Base-by-base conservation (phyloP, 2,797 vertebrate species). In the Lepilemur ruficaudatus region DNA sequence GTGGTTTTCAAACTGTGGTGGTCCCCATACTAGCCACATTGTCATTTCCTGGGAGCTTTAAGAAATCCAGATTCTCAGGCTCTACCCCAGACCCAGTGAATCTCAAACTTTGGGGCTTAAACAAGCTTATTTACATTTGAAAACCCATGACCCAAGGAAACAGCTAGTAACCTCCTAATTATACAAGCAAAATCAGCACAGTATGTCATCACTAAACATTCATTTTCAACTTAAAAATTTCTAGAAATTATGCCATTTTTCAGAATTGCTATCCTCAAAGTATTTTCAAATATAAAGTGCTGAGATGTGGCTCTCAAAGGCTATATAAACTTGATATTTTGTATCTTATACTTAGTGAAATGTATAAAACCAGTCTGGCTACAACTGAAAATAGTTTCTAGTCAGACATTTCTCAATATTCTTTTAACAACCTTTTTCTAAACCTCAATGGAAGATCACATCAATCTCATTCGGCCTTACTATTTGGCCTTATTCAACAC, bases 141-240 rank as follows among this genome's bases (percentile, higher is more conserved):
- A 32, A 70, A 63, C 11, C 25, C 76, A 10, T 30, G 35, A 10
- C 20, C 3, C 12, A 70, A 89, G 69, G 59, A 4, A 75, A 75
- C 2, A 78, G 70, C 50, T 9, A 32, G 4, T 63, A 95, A 88
- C 38, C 35, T 82, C 85, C 23, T 91, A 80, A 41, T 2, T 63
- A 67, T 55, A 22, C 25, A 94, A 57, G 35, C 57, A 95, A 78
- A 87, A 48, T 1, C 78, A 80, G 72, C 3, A 93, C 25, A 73
- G 41, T 70, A 78, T 25, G 15, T 91, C 93, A 78, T 93, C 50
- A 95, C n/a, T 88, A 89, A 84, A 92, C 52, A 48, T 28, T 55
- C 12, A 28, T 4, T 85, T 92, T 81, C 30, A 82, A 87, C 50
- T 50, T 50, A 48, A 41, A 52, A 38, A 70, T 55, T 88, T 89